phyloP scores from a whole-genome alignment of 2,888 invertebrate species.

The Polyploca ridens region DNA sequence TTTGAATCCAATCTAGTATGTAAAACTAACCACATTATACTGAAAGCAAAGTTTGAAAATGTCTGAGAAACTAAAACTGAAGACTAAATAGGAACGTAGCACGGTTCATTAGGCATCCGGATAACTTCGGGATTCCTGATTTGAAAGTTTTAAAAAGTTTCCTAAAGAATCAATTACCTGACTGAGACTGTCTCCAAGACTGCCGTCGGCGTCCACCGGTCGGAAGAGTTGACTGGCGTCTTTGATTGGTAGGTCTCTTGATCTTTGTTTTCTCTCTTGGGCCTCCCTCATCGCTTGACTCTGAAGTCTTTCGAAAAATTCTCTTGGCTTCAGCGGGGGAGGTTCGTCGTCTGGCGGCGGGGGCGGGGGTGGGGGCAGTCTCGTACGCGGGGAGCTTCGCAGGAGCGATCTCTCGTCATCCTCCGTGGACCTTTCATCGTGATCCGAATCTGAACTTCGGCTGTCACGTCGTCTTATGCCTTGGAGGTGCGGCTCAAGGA shows the following conservation, averaged over 20 bases:
- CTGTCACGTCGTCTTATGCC: constrained; percentile 82
- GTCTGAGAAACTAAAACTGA: constrained; percentile 53
- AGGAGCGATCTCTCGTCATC: constrained; percentile 77
- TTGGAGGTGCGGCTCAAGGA: constrained; percentile 90
- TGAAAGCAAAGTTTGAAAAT: constrained; percentile 49
- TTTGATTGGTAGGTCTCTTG: constrained; percentile 59
- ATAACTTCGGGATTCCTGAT: constrained; percentile 48
- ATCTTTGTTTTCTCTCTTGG: constrained; percentile 65
- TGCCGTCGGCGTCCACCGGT: constrained; percentile 73
- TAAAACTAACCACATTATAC: constrained; percentile 54
- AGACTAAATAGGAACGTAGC: constrained; percentile 51
- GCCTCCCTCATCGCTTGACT: constrained; percentile 79
- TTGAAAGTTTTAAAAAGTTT: constrained; percentile 41
- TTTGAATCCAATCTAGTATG: constrained; percentile 53
- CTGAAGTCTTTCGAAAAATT: constrained; percentile 81
- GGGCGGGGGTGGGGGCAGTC: constrained; percentile 76
- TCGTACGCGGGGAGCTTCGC: constrained; percentile 73
- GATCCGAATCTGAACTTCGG: constrained; percentile 78
- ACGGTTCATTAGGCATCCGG: constrained; percentile 66
- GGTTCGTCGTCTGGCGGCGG: constrained; percentile 78
- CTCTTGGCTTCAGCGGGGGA: constrained; percentile 83
- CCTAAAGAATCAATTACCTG: constrained; percentile 61
- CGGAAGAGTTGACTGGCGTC: constrained; percentile 64
- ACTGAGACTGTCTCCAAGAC: constrained; percentile 79
- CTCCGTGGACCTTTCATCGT: constrained; percentile 79